Base-by-base conservation (phyloP, 2,888 invertebrate genomes). In the Drosophila paranaensis region DNA sequence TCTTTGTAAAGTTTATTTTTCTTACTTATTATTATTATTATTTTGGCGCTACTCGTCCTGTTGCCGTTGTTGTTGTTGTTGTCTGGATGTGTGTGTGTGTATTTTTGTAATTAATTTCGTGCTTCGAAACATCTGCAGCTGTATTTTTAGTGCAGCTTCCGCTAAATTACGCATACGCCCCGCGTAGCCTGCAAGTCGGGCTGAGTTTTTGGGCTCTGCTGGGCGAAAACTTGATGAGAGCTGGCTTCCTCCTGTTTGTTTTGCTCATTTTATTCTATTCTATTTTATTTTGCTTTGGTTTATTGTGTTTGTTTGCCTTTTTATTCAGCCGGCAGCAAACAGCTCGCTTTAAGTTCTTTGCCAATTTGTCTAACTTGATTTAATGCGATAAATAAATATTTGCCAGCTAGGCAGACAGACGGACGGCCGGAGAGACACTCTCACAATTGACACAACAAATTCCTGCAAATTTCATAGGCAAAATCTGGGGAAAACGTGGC, bases 121-220 rank as follows among this genome's bases (percentile, higher is more conserved):
- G 90, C 90, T 86, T 77, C 83, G 90, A 73, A 89, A 85, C 85
- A 85, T 85, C 90, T 85, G 90, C 90, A 85, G 88, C 86, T 68
- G 88, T 74, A 85, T 89, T 89, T 85, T 89, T 88, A 89, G 86
- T 85, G 85, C 90, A 85, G 74, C 75, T 67, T 64, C 55, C 57
- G 68, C 68, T 75, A 85, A 86, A 88, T 89, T 85, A 85, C 86
- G 77, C 83, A 85, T 89, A 89, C 89, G 85, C 74, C 77, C 62
- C 58, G 66, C 83, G 65, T 70, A 61, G 70, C 51, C 35, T 13
- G 45, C 45, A 45, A 13, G 45, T 13, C 45, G 43, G 45, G 43
- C 60, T 58, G 72, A 48, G 58, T 9, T 10, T 63, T 25, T 65
- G 71, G 61, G 37, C 16, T 68, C n/a, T n/a, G 33, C 40, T 40